Base-by-base conservation (phyloP, 2,888 invertebrate species). In the Harpalus rufipes region DNA sequence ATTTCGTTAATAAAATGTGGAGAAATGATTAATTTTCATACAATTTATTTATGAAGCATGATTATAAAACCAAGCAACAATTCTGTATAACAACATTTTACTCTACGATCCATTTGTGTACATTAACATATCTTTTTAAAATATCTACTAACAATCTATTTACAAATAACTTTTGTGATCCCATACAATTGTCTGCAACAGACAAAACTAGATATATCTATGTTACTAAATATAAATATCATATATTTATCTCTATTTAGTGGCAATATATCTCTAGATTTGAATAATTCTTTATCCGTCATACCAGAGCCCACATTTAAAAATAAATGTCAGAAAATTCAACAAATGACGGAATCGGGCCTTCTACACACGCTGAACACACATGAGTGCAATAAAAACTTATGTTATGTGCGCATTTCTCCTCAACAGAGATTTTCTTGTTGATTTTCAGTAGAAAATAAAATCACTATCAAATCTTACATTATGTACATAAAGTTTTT, bases 1-100 rank as follows among this genome's bases (percentile, higher is more conserved):
- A 32, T 32, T 4, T 32, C 32, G 32, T 32, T 32, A 5, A 32
- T 32, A 4, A 12, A 51, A 51, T 5, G 44, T 10, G 44, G 6
- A 51, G 44, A 51, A 12, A 51, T 51, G 44, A 10, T 32, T 41
- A 72, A 83, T 78, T 81, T 85, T 80, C 85, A 44, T 86, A 86
- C 83, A 87, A 87, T 89, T 87, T 86, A 82, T 88, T 89, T 86
- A 87, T 90, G 89, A 90, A 91, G 91, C 91, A 90, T 89, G 89
- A 91, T 91, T 91, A 91, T 89, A 91, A 91, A 91, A 91, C 90
- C 89, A 91, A 91, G 91, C 91, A 91, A 91, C 91, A 91, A 90
- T 85, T 86, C 83, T 86, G 89, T 89, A 87, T 87, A 88, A 88
- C 87, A 87, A 87, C 86, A 86, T 86, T 86, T 85, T 86, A 87